Evolutionary conservation across 2,888 invertebrate genomes (phyloP), one percentile per base, ranked within the genome.

Genomic region (Synergus laeviventris): DNA sequence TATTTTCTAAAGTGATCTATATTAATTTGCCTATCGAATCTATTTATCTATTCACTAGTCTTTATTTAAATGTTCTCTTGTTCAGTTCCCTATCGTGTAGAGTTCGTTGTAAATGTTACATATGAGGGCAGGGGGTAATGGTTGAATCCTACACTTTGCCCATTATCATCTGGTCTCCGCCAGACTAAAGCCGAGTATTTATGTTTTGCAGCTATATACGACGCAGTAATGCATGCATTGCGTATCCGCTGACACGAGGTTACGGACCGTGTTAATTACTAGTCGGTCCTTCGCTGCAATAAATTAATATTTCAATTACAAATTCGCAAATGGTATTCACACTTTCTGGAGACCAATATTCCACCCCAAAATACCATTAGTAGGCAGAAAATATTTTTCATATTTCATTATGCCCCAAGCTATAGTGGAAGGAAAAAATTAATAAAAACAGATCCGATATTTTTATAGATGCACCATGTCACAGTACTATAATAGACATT

Each of bases 261-360:
- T 86, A 85, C 85, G 80, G 81, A 85, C 83, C 86, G 86, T 89
- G 89, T 89, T 89, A 88, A 89, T 89, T 89, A 89, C 87, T 80
- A 80, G 80, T 82, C 81, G 84, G 81, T 85, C 86, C 86, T 86
- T 87, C 86, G 81, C 85, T 84, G 83, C 85, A 85, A 88, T 89
- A 88, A 89, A 89, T 89, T 89, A 89, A 89, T 89, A 89, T 88
- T 89, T 89, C 89, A 89, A 89, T 89, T 89, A 88, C 85, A 84
- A 87, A 85, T 86, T 84, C 83, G 84, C 84, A 85, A 87, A 86
- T 87, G 85, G 80, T 77, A 80, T 77, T 74, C 54, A 78, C 78
- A 54, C 49, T 49, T 70, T 70, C 31, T 70, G 11, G 31, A 31
- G 45, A 24, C 45, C 12, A 49, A 54, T 70, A 49, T 45, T 54